phyloP scores from a whole-genome alignment of 2,888 invertebrate genomes.

The Aplocera efformata region DNA sequence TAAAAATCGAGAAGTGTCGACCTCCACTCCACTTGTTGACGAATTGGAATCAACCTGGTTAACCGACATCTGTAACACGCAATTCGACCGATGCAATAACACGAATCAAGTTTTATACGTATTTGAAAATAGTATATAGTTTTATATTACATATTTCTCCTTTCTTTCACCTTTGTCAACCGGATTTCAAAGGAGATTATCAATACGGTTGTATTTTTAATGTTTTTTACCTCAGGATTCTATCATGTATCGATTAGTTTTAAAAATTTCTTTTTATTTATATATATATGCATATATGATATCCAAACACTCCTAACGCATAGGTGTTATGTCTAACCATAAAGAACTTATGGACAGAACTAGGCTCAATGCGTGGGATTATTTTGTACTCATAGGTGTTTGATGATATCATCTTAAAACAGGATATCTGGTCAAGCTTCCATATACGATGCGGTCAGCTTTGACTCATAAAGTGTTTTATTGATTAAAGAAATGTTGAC shows the following conservation, averaged over 20 bases:
- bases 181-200: too few relatives aligned
- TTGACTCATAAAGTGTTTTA: slow-evolving; percentile 7
- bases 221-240: too few relatives aligned
- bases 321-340: too few relatives aligned
- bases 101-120: slow-evolving; percentile 11
- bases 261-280: too few relatives aligned
- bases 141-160: too few relatives aligned
- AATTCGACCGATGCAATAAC: slow-evolving; percentile 19
- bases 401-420: slow-evolving; percentile 16
- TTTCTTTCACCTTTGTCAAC: too few relatives aligned
- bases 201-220: too few relatives aligned
- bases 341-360: slow-evolving; percentile 1
- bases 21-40: slow-evolving; percentile 14
- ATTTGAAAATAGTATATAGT: too few relatives aligned
- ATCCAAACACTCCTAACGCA: not conserved
- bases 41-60: slow-evolving; percentile 22
- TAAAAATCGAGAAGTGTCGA: slow-evolving; percentile 6
- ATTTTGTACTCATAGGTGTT: not conserved
- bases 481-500: not conserved
- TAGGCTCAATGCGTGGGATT: slow-evolving; percentile 12
- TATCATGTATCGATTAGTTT: too few relatives aligned
- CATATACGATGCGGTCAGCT: slow-evolving; percentile 11
- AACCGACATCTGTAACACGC: slow-evolving; percentile 21
- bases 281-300: too few relatives aligned
- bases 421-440: slow-evolving; percentile 6